Percentiles rank a stretch among this genome's conserved stretches.
phyloP scores from a whole-genome alignment of 1,140 invertebrate genomes.

The Stegodyphus mimosarum region DNA sequence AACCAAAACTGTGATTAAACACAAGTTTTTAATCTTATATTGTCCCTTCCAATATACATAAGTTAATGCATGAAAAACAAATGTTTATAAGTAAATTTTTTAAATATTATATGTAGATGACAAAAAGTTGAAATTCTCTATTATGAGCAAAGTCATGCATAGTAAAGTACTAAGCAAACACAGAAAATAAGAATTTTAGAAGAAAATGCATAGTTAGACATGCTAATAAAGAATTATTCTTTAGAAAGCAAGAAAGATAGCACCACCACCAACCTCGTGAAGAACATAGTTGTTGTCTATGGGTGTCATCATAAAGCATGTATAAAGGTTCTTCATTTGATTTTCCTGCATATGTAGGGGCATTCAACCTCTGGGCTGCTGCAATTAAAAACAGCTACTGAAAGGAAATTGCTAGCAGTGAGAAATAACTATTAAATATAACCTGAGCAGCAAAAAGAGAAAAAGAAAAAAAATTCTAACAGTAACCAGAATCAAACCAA shows the following conservation, averaged over 20 bases:
- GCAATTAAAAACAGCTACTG: constrained; percentile 51
- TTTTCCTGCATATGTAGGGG: constrained; percentile 49
- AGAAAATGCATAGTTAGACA: not conserved
- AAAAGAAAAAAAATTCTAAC: not conserved
- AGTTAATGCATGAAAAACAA: too few species aligned
- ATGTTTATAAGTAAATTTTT: too few species aligned
- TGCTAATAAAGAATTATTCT: not conserved
- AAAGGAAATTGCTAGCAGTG: constrained; percentile 15
- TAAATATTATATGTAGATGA: too few species aligned
- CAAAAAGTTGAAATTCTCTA: too few species aligned
- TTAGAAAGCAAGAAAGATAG: constrained; percentile 26
- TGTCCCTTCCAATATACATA: too few species aligned
- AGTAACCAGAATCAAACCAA: not conserved
- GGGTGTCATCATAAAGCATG: constrained; percentile 65
- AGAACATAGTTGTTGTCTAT: constrained; percentile 47
- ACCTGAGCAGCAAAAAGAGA: not conserved
- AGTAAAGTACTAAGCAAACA: too few species aligned
- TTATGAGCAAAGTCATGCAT: too few species aligned
- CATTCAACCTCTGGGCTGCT: constrained; percentile 50
- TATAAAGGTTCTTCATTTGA: constrained; percentile 64
- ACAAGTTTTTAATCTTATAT: too few species aligned
- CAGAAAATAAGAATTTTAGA: too few species aligned
- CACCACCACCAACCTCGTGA: constrained; percentile 51
- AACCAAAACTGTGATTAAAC: too few species aligned
- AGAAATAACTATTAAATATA: not conserved